Base-by-base conservation (phyloP, 2,888 invertebrate species). In the Amorpha juglandis region DNA sequence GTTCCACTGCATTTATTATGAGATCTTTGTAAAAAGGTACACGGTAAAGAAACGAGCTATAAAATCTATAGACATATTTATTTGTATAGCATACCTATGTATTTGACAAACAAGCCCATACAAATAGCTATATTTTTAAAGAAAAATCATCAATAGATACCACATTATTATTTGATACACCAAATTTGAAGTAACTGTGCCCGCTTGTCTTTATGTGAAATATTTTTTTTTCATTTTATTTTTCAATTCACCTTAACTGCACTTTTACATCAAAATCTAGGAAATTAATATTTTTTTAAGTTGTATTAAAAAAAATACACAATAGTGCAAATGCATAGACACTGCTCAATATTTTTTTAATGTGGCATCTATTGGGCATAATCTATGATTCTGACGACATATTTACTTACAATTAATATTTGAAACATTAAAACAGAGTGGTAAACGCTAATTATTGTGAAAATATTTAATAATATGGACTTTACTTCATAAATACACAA, bases 21-120 rank as follows among this genome's bases (percentile, higher is more conserved):
- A 63, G 63, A 63, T 63, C 63, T n/a, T 45, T 38, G 27, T 33
- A 48, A 48, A 47, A 27, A 63, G 63, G 63, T 63, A 63, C 48
- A 47, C 48, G 12, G 21, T 33, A 50, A 63, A 27, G 27, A 63
- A 63, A 63, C 48, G 50, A 63, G 33, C 38, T 50, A n/a, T n/a
- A 8, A 19, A 12, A 50, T 35, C 35, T 63, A 33, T 50, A 19
- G n/a, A 63, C 19, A 63, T 48, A 48, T 50, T 63, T 63, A 50
- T 63, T 63, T 33, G 58, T 19, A 42, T 55, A 55, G 38, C 58
- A 55, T 38, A 55, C 9, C 35, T 53, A 55, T 55, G 11, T 38
- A 38, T 19, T 42, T 12, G 38, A 58, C 42, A 42, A 42, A 42
- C 42, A 42, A 58, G 42, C 55, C 16, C 48, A 48, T 48, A 48